A percentile compares a stretch with the other conserved stretches of the same genome.
Conservation (phyloP, 2,797 vertebrate genomes). For the Lithobates sylvaticus region DNA sequence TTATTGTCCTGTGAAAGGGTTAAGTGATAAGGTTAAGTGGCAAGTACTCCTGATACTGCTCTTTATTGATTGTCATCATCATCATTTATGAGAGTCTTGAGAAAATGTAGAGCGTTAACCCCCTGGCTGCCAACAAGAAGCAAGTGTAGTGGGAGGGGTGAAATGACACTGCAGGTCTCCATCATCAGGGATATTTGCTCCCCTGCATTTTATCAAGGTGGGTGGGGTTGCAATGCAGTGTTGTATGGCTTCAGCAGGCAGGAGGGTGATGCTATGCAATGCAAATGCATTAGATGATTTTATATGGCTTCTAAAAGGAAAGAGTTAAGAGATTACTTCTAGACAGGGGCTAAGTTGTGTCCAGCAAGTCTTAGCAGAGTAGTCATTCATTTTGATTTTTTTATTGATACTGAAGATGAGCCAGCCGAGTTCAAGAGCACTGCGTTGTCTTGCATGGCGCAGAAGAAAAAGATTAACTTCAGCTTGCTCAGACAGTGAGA, state of each 20-base stretch:
- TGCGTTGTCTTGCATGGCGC: not conserved
- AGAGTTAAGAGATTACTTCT: not conserved
- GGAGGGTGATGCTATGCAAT: not conserved
- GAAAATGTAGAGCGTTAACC: slow-evolving; percentile 1
- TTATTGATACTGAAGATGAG: not conserved
- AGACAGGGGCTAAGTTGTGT: not conserved
- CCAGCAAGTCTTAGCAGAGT: not conserved
- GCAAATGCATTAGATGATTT: not conserved
- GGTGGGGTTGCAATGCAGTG: slow-evolving; percentile 23
- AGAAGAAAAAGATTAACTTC: not conserved
- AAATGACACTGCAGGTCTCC: slow-evolving; percentile 39
- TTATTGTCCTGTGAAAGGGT: slow-evolving; percentile 16
- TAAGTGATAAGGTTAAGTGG: slow-evolving; percentile 36
- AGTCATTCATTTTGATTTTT: not conserved
- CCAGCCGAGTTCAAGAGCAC: not conserved
- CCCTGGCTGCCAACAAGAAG: not conserved
- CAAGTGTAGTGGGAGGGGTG: slow-evolving; percentile 11
- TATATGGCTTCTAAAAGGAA: not conserved
- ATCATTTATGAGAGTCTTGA: slow-evolving; percentile 31
- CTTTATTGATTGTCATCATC: slow-evolving; percentile 43
- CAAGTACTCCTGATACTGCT: slow-evolving; percentile 28
- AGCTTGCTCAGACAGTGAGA: not conserved
- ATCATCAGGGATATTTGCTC: not conserved
- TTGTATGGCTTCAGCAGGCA: slow-evolving; percentile 11
- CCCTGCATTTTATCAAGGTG: slow-evolving; percentile 6